Conservation (phyloP, 1,140 invertebrate genomes). For the Drosophila sulfurigaster region DNA sequence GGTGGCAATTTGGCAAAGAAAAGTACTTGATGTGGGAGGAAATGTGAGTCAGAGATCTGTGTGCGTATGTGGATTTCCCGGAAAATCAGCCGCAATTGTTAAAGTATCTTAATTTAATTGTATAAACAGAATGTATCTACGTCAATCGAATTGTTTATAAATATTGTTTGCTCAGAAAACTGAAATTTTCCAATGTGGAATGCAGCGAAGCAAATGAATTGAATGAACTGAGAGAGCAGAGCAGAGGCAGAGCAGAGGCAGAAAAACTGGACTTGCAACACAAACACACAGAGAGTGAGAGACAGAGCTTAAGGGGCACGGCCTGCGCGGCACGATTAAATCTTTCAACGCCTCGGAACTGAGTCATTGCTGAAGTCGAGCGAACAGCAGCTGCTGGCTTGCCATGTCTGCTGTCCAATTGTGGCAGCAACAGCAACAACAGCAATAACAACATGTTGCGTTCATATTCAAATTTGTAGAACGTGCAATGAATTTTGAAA, state of each 20-base stretch:
- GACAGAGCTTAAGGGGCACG: conserved; percentile 31
- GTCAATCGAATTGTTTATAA: conserved; percentile 49
- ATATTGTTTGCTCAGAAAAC: neutral
- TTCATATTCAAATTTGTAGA: conserved; percentile 82
- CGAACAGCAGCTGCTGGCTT: conserved; percentile 16
- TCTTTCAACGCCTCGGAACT: conserved; percentile 76
- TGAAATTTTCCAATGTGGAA: conserved; percentile 14
- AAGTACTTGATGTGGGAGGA: neutral
- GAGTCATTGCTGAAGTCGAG: conserved; percentile 61
- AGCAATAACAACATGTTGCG: conserved; percentile 49
- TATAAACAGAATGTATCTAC: conserved; percentile 37
- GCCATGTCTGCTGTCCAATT: conserved; percentile 51
- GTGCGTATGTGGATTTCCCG: conserved; percentile 11
- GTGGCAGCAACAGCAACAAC: conserved; percentile 32
- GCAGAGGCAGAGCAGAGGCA: conserved; percentile 44
- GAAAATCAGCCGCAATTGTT: conserved; percentile 13
- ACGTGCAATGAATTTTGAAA: conserved; percentile 74
- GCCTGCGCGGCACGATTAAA: conserved; percentile 61
- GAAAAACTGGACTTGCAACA: conserved; percentile 61
- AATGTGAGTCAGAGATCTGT: conserved; percentile 33
- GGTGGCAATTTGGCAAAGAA: neutral
- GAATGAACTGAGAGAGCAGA: conserved; percentile 6
- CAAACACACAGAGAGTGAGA: neutral
- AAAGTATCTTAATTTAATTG: conserved; percentile 30
- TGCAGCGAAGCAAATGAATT: conserved; percentile 1